Conservation (phyloP, 2,888 invertebrate genomes). For the Celastrina argiolus region DNA sequence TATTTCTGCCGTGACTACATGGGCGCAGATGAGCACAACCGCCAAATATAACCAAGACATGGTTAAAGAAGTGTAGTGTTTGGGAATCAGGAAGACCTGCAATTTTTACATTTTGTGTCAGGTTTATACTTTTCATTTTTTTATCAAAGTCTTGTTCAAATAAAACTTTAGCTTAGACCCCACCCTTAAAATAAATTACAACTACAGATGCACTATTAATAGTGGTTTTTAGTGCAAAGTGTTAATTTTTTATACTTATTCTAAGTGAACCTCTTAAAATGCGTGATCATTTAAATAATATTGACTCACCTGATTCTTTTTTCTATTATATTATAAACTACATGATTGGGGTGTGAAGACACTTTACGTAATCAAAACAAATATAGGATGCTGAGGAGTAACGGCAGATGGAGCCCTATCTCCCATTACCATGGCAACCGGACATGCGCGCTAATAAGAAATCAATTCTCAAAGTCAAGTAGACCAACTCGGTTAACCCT, state of each 20-base stretch:
- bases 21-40: conserved; percentile 34
- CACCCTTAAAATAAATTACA: not conserved
- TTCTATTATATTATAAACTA: not conserved
- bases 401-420: conserved; percentile 52
- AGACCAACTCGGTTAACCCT: not conserved
- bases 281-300: no score
- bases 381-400: conserved; percentile 52
- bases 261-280: no score
- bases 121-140: no score
- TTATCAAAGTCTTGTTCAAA: no score
- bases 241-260: no score
- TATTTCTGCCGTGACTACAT: conserved; percentile 47
- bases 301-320: not conserved
- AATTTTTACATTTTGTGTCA: not conserved
- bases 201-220: no score
- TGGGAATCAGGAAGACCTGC: not conserved
- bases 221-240: no score
- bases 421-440: conserved; percentile 48
- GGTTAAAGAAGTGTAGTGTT: not conserved
- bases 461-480: conserved; percentile 33
- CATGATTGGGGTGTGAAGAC: not conserved
- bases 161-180: not conserved
- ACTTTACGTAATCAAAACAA: conserved; percentile 44
- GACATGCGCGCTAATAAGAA: conserved; percentile 55
- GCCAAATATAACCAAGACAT: conserved; percentile 44